Evolutionary conservation across 2,797 vertebrate species (phyloP).

Genomic region (Acanthurus tractus): DNA sequence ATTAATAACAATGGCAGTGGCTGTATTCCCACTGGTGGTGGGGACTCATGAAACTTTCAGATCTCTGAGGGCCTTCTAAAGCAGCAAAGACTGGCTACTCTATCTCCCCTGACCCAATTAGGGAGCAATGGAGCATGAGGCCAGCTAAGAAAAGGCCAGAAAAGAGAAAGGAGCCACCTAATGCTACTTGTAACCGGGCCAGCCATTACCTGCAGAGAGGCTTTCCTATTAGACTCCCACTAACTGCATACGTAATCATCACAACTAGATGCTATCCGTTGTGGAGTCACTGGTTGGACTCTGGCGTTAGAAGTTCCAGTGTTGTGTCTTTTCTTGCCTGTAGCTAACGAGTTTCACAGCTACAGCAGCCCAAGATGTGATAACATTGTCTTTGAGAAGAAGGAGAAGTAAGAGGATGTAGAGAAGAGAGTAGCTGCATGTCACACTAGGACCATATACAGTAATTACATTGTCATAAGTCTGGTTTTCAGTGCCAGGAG

Average conservation of each 20-base stretch:
- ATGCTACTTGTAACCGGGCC: constrained; percentile 67
- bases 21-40: constrained; percentile 84
- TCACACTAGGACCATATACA: constrained; percentile 55
- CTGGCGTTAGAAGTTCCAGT: constrained; percentile 10
- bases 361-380: constrained; percentile 49
- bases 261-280: constrained; percentile 39
- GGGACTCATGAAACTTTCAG: constrained; percentile 90
- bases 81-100: constrained; percentile 85
- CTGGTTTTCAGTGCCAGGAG: constrained; percentile 67
- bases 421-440: constrained; percentile 39
- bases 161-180: constrained; percentile 72
- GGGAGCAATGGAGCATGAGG: constrained; percentile 81
- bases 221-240: constrained; percentile 62
- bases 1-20: constrained; percentile 88
- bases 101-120: constrained; percentile 89
- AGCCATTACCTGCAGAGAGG: constrained; percentile 71
- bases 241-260: constrained; percentile 57
- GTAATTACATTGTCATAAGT: constrained; percentile 72
- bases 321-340: constrained; percentile 8
- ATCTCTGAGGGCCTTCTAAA: constrained; percentile 86
- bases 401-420: constrained; percentile 25
- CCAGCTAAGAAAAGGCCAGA: constrained; percentile 74
- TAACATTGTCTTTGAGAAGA: constrained; percentile 53
- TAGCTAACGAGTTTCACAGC: constrained; percentile 35
- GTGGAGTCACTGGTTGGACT: constrained; percentile 27